Percentiles rank a stretch among this genome's conserved stretches.
Conservation (phyloP, 2,888 invertebrate genomes). For the Camptogramma bilineatum region DNA sequence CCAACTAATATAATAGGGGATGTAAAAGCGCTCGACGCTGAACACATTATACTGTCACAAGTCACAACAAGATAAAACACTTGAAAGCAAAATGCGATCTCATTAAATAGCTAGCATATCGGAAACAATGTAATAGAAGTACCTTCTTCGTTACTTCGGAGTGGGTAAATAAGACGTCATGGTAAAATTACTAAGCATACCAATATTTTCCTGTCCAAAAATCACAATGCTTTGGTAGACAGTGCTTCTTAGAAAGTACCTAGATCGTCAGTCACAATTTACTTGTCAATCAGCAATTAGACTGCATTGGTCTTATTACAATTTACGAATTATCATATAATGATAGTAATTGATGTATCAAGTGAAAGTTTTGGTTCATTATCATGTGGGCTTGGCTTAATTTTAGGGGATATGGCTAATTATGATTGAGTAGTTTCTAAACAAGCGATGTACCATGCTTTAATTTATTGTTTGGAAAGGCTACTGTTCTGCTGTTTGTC, state of each 20-base stretch:
- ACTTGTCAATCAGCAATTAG: slow-evolving; percentile 62
- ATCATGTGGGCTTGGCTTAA: slow-evolving; percentile 42
- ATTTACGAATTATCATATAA: slow-evolving; percentile 60
- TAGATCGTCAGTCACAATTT: slow-evolving; percentile 48
- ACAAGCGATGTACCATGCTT: slow-evolving; percentile 7
- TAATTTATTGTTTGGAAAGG: neutral
- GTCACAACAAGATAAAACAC: neutral
- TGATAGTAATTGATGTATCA: slow-evolving; percentile 56
- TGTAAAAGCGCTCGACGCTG: neutral
- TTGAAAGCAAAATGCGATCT: neutral
- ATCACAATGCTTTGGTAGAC: slow-evolving; percentile 15
- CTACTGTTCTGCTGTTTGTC: neutral
- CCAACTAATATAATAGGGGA: too few species aligned
- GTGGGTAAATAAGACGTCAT: too few species aligned
- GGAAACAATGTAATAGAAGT: neutral
- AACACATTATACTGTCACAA: neutral
- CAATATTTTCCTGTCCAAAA: neutral
- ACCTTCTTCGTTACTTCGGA: too few species aligned
- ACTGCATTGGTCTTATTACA: slow-evolving; percentile 55
- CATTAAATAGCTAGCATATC: neutral
- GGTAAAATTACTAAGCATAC: neutral
- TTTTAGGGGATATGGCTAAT: slow-evolving; percentile 31
- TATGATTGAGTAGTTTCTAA: slow-evolving; percentile 29
- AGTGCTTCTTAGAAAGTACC: slow-evolving; percentile 34
- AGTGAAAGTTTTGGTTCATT: slow-evolving; percentile 53